A percentile compares a stretch with the other conserved stretches of the same genome.
These are phyloP conservation scores for Lysandra bellargus DNA, from an alignment of 2,888 invertebrate species.

Conservation along the genomic window DNA sequence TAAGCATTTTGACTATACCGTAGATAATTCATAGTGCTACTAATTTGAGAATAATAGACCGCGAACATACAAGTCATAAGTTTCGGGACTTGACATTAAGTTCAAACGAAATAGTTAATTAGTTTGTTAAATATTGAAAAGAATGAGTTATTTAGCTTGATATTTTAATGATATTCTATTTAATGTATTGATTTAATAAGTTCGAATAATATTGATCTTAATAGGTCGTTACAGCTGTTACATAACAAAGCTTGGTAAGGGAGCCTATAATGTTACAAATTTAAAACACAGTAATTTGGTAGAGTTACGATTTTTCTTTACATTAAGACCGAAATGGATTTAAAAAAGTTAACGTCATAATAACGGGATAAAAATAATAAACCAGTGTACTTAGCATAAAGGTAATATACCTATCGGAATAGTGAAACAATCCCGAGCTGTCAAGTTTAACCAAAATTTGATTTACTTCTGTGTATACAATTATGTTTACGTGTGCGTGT, in stretches of 20 bases:
- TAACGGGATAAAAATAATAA: neutral
- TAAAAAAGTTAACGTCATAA: neutral
- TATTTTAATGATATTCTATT: neutral
- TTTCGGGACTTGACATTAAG: neutral
- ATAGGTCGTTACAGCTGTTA: too few relatives aligned
- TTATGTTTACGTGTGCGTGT: too few relatives aligned
- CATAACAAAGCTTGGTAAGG: too few relatives aligned
- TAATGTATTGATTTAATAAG: too few relatives aligned
- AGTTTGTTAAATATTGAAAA: neutral
- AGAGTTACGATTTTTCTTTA: neutral
- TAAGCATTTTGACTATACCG: neutral
- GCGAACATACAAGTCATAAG: neutral
- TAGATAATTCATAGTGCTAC: neutral
- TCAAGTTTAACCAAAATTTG: too few relatives aligned
- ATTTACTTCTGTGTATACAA: too few relatives aligned
- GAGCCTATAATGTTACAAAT: too few relatives aligned
- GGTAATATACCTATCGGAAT: too few relatives aligned
- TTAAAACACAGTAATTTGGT: too few relatives aligned
- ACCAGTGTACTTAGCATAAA: neutral
- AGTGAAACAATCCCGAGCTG: too few relatives aligned
- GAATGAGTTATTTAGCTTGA: neutral
- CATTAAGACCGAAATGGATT: neutral
- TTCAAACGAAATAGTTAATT: neutral
- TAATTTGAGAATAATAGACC: neutral
- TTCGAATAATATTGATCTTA: too few relatives aligned